Conservation (phyloP, 2,888 invertebrate species). For the Lacanobia oleracea region DNA sequence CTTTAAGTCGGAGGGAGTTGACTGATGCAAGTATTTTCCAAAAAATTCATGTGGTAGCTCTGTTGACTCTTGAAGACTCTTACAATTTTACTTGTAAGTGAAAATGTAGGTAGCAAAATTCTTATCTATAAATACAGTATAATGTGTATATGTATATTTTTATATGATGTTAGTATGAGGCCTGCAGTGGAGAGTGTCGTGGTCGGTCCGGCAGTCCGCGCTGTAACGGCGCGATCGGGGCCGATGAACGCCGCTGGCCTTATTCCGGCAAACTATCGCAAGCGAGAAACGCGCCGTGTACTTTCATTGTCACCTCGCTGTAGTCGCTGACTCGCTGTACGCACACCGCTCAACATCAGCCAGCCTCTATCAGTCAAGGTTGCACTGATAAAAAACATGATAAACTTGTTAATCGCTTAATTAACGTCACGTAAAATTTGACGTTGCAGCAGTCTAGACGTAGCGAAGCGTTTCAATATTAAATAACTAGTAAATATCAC, state of each 20-base stretch:
- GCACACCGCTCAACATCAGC: slow-evolving; percentile 67
- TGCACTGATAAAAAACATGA: slow-evolving; percentile 45
- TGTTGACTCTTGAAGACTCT: neutral
- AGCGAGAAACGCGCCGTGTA: slow-evolving; percentile 86
- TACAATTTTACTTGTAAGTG: slow-evolving; percentile 1
- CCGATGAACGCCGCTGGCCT: slow-evolving; percentile 89
- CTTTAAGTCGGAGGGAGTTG: neutral
- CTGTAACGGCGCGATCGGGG: slow-evolving; percentile 87
- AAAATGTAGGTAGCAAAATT: slow-evolving; percentile 37
- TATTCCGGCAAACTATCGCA: slow-evolving; percentile 88
- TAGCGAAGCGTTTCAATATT: slow-evolving; percentile 15
- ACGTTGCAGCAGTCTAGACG: slow-evolving; percentile 12
- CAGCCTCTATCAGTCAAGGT: slow-evolving; percentile 59
- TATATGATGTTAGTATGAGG: slow-evolving; percentile 46
- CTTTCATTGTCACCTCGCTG: slow-evolving; percentile 88
- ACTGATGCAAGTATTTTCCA: slow-evolving; percentile 2
- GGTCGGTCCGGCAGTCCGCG: slow-evolving; percentile 67
- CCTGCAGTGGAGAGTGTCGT: slow-evolving; percentile 61
- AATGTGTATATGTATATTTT: slow-evolving; percentile 34
- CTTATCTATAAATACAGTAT: slow-evolving; percentile 39
- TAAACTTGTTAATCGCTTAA: slow-evolving; percentile 23
- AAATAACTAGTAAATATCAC: slow-evolving; percentile 17
- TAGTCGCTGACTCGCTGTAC: slow-evolving; percentile 68
- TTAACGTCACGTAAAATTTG: slow-evolving; percentile 35
- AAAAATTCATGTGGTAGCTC: neutral